Evolutionary conservation across 2,113 vertebrate species (phyloP).

Genomic region (Vombatus ursinus): DNA sequence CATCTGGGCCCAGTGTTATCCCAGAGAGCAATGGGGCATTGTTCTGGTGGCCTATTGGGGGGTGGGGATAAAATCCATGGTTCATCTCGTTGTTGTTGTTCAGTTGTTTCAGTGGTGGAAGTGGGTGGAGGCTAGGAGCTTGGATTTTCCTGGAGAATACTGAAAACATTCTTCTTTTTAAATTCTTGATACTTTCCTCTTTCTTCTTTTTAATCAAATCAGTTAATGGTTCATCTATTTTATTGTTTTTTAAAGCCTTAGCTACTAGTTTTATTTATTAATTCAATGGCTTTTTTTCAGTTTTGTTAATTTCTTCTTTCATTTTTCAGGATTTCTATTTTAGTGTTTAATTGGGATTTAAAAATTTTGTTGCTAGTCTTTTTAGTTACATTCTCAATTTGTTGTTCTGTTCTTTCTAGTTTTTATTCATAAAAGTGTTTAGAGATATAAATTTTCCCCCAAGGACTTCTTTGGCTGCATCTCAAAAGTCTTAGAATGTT

Average conservation of each 20-base stretch:
- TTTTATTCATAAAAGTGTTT: not conserved
- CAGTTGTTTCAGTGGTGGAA: not conserved
- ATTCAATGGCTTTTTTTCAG: not conserved
- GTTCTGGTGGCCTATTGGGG: no score
- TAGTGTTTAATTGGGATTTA: not conserved
- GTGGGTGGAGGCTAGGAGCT: not conserved
- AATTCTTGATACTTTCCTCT: not conserved
- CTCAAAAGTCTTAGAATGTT: not conserved
- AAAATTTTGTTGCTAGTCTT: not conserved
- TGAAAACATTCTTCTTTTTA: not conserved
- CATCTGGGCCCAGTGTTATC: no score
- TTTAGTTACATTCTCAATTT: not conserved
- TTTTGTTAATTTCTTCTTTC: not conserved
- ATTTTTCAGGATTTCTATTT: not conserved
- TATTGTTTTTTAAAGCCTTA: not conserved
- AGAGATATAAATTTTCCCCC: not conserved
- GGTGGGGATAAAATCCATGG: no score
- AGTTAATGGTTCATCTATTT: not conserved
- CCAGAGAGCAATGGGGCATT: no score
- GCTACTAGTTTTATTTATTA: not conserved
- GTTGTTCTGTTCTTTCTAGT: not conserved
- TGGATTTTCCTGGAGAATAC: not conserved
- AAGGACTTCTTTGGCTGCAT: not conserved
- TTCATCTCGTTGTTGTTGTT: no score
- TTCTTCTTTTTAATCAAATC: not conserved